phyloP scores from a whole-genome alignment of 2,888 invertebrate species.

The Patella caerulea region DNA sequence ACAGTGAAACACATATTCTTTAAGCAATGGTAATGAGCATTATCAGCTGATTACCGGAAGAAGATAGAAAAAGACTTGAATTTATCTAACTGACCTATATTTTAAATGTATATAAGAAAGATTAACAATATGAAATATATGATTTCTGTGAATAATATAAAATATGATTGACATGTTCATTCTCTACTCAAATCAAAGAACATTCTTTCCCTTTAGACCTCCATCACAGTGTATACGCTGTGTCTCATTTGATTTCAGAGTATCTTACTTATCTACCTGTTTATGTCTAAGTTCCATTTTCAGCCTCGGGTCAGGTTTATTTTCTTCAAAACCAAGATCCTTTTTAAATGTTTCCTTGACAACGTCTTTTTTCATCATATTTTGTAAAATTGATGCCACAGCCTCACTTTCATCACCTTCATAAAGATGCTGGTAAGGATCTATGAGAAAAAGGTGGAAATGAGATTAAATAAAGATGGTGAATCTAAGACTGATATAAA shows the following conservation, averaged over 20 bases:
- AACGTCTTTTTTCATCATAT: slow-evolving; percentile 65
- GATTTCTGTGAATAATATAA: no score
- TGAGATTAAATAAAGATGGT: slow-evolving; percentile 1
- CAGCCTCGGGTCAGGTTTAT: slow-evolving; percentile 57
- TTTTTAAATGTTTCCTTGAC: slow-evolving; percentile 59
- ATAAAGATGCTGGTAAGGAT: slow-evolving; percentile 50
- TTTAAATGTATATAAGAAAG: no score
- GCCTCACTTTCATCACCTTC: slow-evolving; percentile 60
- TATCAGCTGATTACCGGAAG: not conserved
- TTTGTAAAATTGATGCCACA: slow-evolving; percentile 60
- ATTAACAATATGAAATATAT: no score
- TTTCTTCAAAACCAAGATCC: slow-evolving; percentile 58
- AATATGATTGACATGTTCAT: no score
- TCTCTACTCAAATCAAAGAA: no score
- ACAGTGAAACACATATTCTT: not conserved
- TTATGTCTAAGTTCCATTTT: slow-evolving; percentile 69
- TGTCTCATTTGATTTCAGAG: no score
- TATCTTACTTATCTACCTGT: slow-evolving; percentile 46
- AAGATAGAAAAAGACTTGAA: not conserved
- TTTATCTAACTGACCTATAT: no score
- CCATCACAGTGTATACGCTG: not conserved
- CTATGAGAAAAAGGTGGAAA: slow-evolving; percentile 24
- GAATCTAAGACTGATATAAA: no score
- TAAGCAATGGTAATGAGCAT: no score
- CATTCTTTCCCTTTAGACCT: not conserved